A percentile compares a stretch with the other conserved stretches of the same genome.
Conservation (phyloP, 1,140 invertebrate genomes). For the Galendromus occidentalis region DNA sequence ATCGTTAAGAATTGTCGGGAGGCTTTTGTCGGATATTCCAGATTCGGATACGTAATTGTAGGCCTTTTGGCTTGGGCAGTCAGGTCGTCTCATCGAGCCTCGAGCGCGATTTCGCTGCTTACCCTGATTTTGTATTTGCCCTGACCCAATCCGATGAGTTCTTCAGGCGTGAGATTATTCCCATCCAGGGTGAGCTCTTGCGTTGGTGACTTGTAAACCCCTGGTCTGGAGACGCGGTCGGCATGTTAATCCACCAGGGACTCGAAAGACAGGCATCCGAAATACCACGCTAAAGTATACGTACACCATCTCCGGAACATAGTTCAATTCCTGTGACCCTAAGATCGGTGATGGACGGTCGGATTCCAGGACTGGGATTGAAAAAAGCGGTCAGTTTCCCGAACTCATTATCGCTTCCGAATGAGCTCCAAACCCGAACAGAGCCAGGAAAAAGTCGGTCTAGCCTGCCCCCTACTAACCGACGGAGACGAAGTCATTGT, state of each 20-base stretch:
- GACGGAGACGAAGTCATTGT: conserved; percentile 43
- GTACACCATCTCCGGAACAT: conserved; percentile 41
- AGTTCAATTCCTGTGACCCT: conserved; percentile 36
- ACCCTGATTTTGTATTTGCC: conserved; percentile 39
- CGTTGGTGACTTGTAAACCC: conserved; percentile 19
- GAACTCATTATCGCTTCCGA: not conserved
- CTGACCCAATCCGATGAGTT: conserved; percentile 37
- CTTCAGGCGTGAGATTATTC: conserved; percentile 36
- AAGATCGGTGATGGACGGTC: conserved; percentile 35
- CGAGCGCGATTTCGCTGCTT: conserved; percentile 14
- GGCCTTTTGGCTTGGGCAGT: no score
- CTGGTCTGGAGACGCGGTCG: conserved; percentile 17
- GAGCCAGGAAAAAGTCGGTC: no score
- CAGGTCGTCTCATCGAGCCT: no score
- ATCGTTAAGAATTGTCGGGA: not conserved
- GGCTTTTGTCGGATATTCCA: conserved; percentile 8
- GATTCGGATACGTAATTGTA: no score
- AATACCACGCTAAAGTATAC: not conserved
- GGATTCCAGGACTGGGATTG: conserved; percentile 35
- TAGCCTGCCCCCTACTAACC: conserved; percentile 34
- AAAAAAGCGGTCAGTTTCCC: not conserved
- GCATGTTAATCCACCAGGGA: no score
- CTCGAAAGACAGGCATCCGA: not conserved
- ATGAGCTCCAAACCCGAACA: no score
- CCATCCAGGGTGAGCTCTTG: conserved; percentile 33